Percentiles rank a stretch among this genome's conserved stretches.
Evolutionary conservation across 2,797 vertebrate species (phyloP).

Genomic region (Melanotaenia pygmaea): DNA sequence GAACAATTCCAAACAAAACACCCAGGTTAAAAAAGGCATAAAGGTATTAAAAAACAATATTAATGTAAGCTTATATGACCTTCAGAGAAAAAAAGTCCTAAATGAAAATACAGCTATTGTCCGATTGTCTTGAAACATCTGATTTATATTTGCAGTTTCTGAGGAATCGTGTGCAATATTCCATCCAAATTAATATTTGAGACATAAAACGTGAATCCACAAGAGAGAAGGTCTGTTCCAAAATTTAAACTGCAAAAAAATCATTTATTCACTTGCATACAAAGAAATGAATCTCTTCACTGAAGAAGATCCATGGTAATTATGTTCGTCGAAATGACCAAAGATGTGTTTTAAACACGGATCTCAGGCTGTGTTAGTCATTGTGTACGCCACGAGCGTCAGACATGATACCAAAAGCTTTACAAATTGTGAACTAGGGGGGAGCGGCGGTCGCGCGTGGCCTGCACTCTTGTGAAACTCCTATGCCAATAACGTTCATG

Average conservation of each 20-base stretch:
- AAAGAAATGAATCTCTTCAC: background rate
- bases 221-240: background rate
- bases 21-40: background rate
- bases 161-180: background rate
- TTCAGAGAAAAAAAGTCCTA: constrained; percentile 2
- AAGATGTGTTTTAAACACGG: background rate
- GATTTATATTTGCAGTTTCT: background rate
- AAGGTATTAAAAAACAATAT: background rate
- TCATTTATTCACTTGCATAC: background rate
- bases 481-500: constrained; percentile 46
- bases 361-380: background rate
- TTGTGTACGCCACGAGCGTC: background rate
- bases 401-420: background rate
- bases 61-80: background rate
- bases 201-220: background rate
- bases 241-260: background rate
- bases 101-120: too few relatives aligned
- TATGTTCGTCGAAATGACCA: background rate
- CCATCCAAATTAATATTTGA: background rate
- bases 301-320: background rate
- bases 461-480: constrained; percentile 23
- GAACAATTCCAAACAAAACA: background rate
- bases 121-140: background rate
- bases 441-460: background rate
- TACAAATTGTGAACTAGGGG: constrained; percentile 20